Percentiles rank a stretch among this genome's conserved stretches.
Evolutionary conservation across 2,888 invertebrate species (phyloP).

Genomic region (Netelia virgata): DNA sequence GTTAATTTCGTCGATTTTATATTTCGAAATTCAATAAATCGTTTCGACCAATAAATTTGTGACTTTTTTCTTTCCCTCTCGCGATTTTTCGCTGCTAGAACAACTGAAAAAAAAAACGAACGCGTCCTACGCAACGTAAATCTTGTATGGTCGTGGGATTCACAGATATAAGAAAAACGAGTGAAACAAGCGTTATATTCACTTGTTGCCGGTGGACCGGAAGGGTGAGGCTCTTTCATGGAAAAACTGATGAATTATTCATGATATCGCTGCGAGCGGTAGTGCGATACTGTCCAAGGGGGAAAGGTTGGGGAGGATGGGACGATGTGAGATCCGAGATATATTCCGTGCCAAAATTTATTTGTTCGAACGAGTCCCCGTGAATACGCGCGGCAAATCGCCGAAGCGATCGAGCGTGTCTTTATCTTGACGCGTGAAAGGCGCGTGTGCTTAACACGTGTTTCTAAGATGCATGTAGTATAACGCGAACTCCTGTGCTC

Average conservation of each 20-base stretch:
- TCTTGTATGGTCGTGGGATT: neutral
- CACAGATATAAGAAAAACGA: neutral
- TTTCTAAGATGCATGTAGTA: slow-evolving; percentile 36
- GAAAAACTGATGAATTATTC: slow-evolving; percentile 38
- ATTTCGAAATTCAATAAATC: neutral
- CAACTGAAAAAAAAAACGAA: slow-evolving; percentile 1
- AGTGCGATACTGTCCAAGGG: neutral
- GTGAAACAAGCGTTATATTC: slow-evolving; percentile 12
- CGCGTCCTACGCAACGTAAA: neutral
- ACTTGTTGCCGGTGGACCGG: slow-evolving; percentile 20
- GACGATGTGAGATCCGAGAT: no score
- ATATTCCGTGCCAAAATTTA: neutral
- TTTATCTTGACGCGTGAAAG: slow-evolving; percentile 27
- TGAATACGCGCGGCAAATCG: neutral
- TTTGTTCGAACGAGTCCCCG: neutral
- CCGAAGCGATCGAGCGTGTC: neutral
- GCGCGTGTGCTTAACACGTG: slow-evolving; percentile 34
- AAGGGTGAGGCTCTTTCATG: slow-evolving; percentile 28
- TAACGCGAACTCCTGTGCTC: neutral
- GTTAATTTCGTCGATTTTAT: neutral
- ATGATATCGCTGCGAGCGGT: slow-evolving; percentile 8
- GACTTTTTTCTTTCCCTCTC: neutral
- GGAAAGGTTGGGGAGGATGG: neutral
- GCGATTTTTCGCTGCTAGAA: no score
- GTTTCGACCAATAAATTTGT: neutral